These are phyloP conservation scores for Acleris cristana DNA, from an alignment of 2,888 invertebrate genomes.

Conservation along the genomic window DNA sequence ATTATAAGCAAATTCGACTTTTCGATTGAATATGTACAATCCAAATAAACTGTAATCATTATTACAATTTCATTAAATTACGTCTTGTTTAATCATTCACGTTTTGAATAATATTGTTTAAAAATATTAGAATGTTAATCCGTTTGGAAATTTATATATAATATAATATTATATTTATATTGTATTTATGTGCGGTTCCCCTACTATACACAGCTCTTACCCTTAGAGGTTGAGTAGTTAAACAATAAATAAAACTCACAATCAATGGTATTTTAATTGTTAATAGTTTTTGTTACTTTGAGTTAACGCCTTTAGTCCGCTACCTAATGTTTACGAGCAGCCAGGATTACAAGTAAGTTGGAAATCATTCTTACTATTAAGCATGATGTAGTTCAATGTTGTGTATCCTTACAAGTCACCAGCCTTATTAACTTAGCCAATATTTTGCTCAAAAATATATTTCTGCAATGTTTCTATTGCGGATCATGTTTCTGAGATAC, in stretches of 20 bases:
- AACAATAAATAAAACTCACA: slow-evolving; percentile 65
- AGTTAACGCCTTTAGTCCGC: slow-evolving; percentile 21
- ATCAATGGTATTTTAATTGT: slow-evolving; percentile 38
- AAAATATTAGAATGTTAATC: slow-evolving; percentile 70
- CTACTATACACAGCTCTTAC: slow-evolving; percentile 68
- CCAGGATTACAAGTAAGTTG: too few relatives aligned
- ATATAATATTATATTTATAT: too few relatives aligned
- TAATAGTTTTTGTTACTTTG: slow-evolving; percentile 35
- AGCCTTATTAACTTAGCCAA: too few relatives aligned
- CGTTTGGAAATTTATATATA: slow-evolving; percentile 78
- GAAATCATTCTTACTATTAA: too few relatives aligned
- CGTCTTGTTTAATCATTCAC: slow-evolving; percentile 50
- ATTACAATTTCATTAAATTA: slow-evolving; percentile 60
- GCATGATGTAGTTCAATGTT: too few relatives aligned
- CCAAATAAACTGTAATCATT: slow-evolving; percentile 75
- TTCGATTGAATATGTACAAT: slow-evolving; percentile 78
- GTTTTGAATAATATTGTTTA: slow-evolving; percentile 62
- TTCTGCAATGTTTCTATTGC: too few relatives aligned
- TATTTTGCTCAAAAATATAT: too few relatives aligned
- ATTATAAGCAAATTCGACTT: slow-evolving; percentile 70
- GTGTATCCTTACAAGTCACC: too few relatives aligned
- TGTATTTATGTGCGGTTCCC: slow-evolving; percentile 59
- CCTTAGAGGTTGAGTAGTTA: slow-evolving; percentile 70
- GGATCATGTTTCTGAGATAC: too few relatives aligned
- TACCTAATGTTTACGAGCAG: too few relatives aligned